Conservation (phyloP, 2,797 vertebrate genomes). For the Sebastes hubbsi region DNA sequence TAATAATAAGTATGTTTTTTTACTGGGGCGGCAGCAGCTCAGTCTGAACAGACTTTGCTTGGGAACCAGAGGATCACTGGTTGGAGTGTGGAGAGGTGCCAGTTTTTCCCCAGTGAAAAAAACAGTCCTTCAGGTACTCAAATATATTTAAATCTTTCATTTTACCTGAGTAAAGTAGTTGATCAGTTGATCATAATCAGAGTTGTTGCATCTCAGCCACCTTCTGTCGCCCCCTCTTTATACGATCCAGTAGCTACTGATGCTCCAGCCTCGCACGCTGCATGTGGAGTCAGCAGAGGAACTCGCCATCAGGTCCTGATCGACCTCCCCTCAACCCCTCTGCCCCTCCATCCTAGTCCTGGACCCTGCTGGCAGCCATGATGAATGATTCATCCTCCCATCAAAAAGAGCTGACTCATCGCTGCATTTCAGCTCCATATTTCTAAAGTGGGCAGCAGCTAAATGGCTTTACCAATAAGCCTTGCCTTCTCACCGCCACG, state of each 20-base stretch:
- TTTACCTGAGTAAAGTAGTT: neutral
- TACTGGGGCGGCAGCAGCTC: no score
- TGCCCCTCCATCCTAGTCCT: constrained; percentile 44
- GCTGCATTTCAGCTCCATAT: constrained; percentile 68
- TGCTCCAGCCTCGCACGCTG: constrained; percentile 3
- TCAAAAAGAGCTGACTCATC: constrained; percentile 78
- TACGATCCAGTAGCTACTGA: constrained; percentile 7
- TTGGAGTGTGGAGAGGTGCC: no score
- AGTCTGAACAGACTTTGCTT: no score
- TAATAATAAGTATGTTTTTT: no score
- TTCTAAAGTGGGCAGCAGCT: constrained; percentile 68
- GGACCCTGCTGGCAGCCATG: constrained; percentile 70
- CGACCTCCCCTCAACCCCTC: constrained; percentile 60
- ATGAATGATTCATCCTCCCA: constrained; percentile 82
- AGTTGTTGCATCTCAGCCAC: neutral
- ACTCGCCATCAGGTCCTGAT: constrained; percentile 72
- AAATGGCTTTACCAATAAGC: constrained; percentile 70
- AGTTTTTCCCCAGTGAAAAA: neutral
- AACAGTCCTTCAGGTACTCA: neutral
- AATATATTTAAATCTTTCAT: neutral
- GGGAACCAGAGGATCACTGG: no score
- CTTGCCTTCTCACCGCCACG: constrained; percentile 25
- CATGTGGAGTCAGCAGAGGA: constrained; percentile 73
- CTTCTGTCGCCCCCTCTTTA: neutral
- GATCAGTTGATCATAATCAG: neutral